Base-by-base conservation (phyloP, 2,113 vertebrate species). In the Protomyctophum bolini region DNA sequence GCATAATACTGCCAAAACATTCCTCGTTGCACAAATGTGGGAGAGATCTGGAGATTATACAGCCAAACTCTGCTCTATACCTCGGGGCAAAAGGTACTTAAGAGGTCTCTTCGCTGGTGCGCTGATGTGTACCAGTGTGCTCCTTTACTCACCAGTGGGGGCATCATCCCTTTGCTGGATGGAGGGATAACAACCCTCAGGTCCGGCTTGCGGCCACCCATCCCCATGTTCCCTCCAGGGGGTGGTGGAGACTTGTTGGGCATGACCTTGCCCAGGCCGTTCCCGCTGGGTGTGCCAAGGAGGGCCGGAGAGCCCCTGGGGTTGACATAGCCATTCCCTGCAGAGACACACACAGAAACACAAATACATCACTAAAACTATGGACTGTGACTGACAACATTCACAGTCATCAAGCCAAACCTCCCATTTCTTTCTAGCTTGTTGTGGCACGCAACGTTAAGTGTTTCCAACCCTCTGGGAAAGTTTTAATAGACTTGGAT, bases 101-200 rank as follows among this genome's bases (percentile, higher is more conserved):
- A 28, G 63, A 68, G 73, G 64, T 63, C 63, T 64, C 77, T 80
- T 28, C 63, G 78, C 67, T 54, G 56, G 29, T 58, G 59, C 59
- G 48, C 71, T 74, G 41, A 11, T 82, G 73, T 76, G 84, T 79
- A 63, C 68, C 10, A 55, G 73, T 46, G 75, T 83, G 80, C 14
- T 82, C 75, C 41, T 49, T 21, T 80, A 93, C 94, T 94, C 92
- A 99, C 98, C 95, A 98, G 76, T n/a, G 97, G 96, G 59, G 97
- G 96, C 97, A 99, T 98, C 96, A 98, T 96, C 85, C 95, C 95
- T 92, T 99, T 99, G 95, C 95, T 97, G 58, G 96, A 95, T 72
- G 97, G 95, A 1, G 98, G 98, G 88, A 99, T 99, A 85, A 99
- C 97, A 8, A 99, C 98, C 63, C 97, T 94, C 28, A 99, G 95